A percentile compares a stretch with the other conserved stretches of the same genome.
Evolutionary conservation across 2,888 invertebrate genomes (phyloP).

Genomic region (Acronicta psi): DNA sequence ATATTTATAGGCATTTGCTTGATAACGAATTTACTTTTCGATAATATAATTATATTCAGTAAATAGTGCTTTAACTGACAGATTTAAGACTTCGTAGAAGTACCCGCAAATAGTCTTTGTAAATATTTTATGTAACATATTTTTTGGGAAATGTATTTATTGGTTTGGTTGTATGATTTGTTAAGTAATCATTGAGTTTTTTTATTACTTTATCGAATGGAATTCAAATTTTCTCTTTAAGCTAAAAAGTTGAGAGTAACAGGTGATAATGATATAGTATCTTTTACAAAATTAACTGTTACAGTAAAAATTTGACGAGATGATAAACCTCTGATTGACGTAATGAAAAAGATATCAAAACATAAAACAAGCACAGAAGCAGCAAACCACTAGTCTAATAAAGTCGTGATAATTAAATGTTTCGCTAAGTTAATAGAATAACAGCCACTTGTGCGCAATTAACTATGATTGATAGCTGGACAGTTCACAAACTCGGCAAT

Average conservation of each 20-base stretch:
- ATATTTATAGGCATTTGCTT: constrained; percentile 32
- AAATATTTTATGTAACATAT: constrained; percentile 8
- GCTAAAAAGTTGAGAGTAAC: too few relatives aligned
- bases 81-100: constrained; percentile 38
- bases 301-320: not conserved
- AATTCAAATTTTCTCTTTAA: too few relatives aligned
- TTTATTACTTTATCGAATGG: too few relatives aligned
- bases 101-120: constrained; percentile 7
- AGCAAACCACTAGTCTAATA: constrained; percentile 21
- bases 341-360: constrained; percentile 6
- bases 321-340: not conserved
- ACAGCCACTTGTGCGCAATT: constrained; percentile 53
- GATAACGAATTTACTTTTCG: constrained; percentile 30
- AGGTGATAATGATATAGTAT: too few relatives aligned
- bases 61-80: constrained; percentile 36
- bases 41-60: constrained; percentile 19
- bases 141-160: constrained; percentile 13
- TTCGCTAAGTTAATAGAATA: constrained; percentile 54
- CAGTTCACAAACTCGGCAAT: constrained; percentile 47
- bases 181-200: too few relatives aligned
- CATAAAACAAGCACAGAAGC: constrained; percentile 1
- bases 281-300: too few relatives aligned
- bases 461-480: constrained; percentile 53
- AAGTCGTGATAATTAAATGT: constrained; percentile 48
- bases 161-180: not conserved